These are phyloP conservation scores for Amphiura filiformis DNA, from an alignment of 35 echinoderm and acorn worm genomes.

Conservation along the genomic window DNA sequence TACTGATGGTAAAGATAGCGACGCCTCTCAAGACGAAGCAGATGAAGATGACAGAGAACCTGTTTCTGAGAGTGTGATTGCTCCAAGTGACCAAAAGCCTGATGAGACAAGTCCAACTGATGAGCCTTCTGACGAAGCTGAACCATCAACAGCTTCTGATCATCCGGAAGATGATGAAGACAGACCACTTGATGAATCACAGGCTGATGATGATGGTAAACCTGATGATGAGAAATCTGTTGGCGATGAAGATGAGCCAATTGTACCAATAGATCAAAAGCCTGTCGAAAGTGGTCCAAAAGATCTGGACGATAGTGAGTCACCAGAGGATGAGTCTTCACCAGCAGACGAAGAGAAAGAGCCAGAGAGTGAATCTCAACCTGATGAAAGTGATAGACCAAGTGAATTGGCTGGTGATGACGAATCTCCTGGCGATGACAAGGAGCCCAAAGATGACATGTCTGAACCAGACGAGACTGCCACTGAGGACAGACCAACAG, in stretches of 20 bases:
- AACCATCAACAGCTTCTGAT: not conserved
- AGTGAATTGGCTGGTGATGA: not conserved
- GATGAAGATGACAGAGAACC: conserved; percentile 36
- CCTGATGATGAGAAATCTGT: not conserved
- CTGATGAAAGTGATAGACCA: conserved; percentile 14
- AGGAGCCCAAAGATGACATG: not conserved
- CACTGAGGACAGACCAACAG: not conserved
- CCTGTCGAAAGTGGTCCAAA: not conserved
- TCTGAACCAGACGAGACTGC: not conserved
- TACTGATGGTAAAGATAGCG: not conserved
- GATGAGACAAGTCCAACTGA: not conserved
- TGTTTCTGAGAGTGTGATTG: conserved; percentile 10
- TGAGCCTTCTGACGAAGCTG: too few species aligned
- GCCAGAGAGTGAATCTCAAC: conserved; percentile 15
- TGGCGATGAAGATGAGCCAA: conserved; percentile 17
- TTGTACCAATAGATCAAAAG: not conserved
- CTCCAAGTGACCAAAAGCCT: not conserved
- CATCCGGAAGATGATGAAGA: not conserved
- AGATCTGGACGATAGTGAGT: not conserved
- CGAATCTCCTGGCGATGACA: not conserved
- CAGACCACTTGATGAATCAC: not conserved
- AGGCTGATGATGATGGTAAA: not conserved
- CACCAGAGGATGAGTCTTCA: not conserved
- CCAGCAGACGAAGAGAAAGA: conserved; percentile 1
- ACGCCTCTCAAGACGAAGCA: not conserved